Base-by-base conservation (phyloP, 2,888 invertebrate genomes). In the Exocentrus adspersus region DNA sequence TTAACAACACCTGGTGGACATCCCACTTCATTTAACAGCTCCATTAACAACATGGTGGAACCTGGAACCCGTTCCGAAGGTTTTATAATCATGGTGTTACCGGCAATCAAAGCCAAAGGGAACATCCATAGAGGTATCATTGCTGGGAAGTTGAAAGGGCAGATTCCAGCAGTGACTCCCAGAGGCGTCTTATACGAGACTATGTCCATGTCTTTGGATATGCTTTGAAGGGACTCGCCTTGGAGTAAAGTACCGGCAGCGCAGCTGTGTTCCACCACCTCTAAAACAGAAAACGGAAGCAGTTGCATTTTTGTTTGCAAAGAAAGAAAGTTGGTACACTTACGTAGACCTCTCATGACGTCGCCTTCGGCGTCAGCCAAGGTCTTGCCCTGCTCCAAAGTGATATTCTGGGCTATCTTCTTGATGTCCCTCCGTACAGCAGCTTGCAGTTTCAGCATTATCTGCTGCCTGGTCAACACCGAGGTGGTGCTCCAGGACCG, bases 41-140 rank as follows among this genome's bases (percentile, higher is more conserved):
- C 95, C 87, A 97, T 93, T 75, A 99, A 87, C 85, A 98, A 87
- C 90, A 99, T 93, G 4, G 95, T 93, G 4, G 98, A 97, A 0
- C 98, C 98, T 3, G 99, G 99, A 76, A 98, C 98, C 76, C 97
- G 89, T 82, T 99, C 99, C 0, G 98, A 98, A 0, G 99, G 99
- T 85, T 94, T 99, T 77, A 99, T 85, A 58, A 99, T 86, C 83
- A 93, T 92, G 0, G 98, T 95, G 83, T 99, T 99, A 48, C 99
- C 99, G 57, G 97, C 95, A 4, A 95, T 91, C 37, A 93, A 85
- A 12, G 93, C 90, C 50, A 93, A 85, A 0, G 94, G 93, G 87
- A 92, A 92, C 88, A 93, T 93, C 98, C 99, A 99, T 2, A 99
- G 86, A 0, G 99, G 99, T 73, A 99, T 97, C 99, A 99, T 99